Base-by-base conservation (phyloP, 2,888 invertebrate species). In the Hedychridium roseum region DNA sequence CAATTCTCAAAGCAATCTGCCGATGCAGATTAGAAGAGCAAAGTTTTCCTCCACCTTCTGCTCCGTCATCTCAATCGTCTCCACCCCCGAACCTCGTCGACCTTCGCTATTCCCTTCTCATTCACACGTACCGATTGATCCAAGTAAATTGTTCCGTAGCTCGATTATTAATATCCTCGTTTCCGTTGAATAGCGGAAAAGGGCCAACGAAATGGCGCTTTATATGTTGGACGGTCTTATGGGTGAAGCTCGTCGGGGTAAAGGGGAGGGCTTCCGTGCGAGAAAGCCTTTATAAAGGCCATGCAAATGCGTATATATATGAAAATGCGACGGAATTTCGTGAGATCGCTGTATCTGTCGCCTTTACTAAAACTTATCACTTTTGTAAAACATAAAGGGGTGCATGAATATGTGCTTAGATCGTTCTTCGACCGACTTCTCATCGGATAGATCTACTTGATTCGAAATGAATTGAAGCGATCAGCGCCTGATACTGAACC, bases 1-100 rank as follows among this genome's bases (percentile, higher is more conserved):
- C 78, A 78, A 79, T 76, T 78, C 78, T 78, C 78, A 73, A 71
- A 76, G 76, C 78, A 79, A 79, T 78, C 78, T 79, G 60, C 70
- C 66, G 66, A 79, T 79, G 78, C 73, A 78, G 78, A 79, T 78
- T 76, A 78, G 77, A 43, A 50, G 43, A 48, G 35, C n/a, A n/a
- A n/a, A n/a, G n/a, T n/a, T n/a, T n/a, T 40, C 23, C 26, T 32
- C 32, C 26, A 4, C 11, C 21, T 42, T 45, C 47, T 48, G 40
- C 45, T 45, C 37, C 49, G 44, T 28, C 38, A 34, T 26, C 45
- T 43, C 20, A 36, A 50, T 57, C 43, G 34, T 48, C 44, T 47
- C 44, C 37, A 30, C 42, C 34, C 17, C n/a, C 28, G 31, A 16
- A 20, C 27, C 23, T 39, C 40, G 34, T 30, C 39, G 43, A 43